Conservation (phyloP, 2,113 vertebrate species). For the Nyctereutes procyonoides region DNA sequence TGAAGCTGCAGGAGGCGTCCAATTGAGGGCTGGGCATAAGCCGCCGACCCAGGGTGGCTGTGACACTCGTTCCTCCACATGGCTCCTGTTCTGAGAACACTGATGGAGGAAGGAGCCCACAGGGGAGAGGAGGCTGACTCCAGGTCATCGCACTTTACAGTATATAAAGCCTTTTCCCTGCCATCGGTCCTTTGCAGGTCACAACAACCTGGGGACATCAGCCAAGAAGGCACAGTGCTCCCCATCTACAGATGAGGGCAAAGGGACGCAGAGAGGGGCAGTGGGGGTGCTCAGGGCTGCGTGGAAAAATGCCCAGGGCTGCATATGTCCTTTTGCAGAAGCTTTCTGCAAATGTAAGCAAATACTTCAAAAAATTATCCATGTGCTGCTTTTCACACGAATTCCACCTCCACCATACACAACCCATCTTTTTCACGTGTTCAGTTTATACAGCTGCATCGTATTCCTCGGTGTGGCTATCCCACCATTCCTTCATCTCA, state of each 20-base stretch:
- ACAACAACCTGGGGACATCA: not conserved
- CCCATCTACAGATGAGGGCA: no score
- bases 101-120: not conserved
- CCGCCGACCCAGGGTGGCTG: not conserved
- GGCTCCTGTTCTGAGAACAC: not conserved
- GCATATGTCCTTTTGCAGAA: not conserved
- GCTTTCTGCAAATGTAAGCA: not conserved
- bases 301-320: not conserved
- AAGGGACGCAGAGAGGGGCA: not conserved
- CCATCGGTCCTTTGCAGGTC: not conserved
- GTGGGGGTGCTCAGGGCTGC: not conserved
- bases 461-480: fast-evolving
- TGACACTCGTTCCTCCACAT: not conserved
- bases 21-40: not conserved
- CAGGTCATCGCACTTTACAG: not conserved
- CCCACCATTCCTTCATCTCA: not conserved
- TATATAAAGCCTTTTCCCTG: not conserved
- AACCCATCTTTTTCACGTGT: not conserved
- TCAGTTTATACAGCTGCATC: not conserved
- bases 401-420: no score
- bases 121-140: not conserved
- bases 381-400: not conserved
- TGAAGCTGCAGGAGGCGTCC: not conserved
- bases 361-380: not conserved
- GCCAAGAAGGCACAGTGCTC: no score